Percentiles rank a stretch among this genome's conserved stretches.
Conservation (phyloP, 53 echinoderm and acorn worm species). For the Henricia sp. region DNA sequence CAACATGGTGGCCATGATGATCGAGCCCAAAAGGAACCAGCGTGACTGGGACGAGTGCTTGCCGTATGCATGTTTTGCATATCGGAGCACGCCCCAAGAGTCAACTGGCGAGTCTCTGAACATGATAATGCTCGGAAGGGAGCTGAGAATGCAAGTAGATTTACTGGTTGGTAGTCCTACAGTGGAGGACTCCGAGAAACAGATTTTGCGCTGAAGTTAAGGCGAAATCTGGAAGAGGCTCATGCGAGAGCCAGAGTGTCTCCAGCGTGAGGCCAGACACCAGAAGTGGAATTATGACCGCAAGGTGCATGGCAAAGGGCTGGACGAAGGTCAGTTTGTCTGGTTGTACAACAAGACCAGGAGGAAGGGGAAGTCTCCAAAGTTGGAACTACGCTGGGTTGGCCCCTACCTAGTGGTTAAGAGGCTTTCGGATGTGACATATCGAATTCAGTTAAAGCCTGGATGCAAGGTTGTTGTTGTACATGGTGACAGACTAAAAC, state of each 20-base stretch:
- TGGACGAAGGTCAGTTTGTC: conserved; percentile 15
- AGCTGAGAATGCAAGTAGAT: neutral
- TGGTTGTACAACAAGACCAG: conserved; percentile 17
- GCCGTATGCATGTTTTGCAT: conserved; percentile 62
- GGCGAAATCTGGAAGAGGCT: neutral
- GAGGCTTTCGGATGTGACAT: conserved; percentile 15
- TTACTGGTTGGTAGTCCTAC: conserved; percentile 4
- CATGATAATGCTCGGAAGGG: too few relatives aligned
- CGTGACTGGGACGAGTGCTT: conserved; percentile 63
- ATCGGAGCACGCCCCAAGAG: conserved; percentile 62
- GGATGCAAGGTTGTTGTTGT: too few relatives aligned
- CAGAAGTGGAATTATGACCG: conserved; percentile 37
- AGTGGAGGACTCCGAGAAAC: neutral
- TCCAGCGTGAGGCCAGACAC: too few relatives aligned
- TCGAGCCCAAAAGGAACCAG: conserved; percentile 25
- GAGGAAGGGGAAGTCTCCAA: conserved; percentile 47
- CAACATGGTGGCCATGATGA: conserved; percentile 49
- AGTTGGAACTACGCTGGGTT: conserved; percentile 40
- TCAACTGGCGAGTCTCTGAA: conserved; percentile 73
- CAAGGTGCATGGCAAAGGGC: neutral
- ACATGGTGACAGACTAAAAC: conserved; percentile 44
- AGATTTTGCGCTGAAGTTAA: conserved; percentile 19
- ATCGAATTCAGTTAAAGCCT: too few relatives aligned
- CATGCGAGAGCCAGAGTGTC: conserved; percentile 16
- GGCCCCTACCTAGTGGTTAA: too few relatives aligned